These are phyloP conservation scores for Agrilus mali DNA, from an alignment of 2,888 invertebrate genomes.

Conservation along the genomic window DNA sequence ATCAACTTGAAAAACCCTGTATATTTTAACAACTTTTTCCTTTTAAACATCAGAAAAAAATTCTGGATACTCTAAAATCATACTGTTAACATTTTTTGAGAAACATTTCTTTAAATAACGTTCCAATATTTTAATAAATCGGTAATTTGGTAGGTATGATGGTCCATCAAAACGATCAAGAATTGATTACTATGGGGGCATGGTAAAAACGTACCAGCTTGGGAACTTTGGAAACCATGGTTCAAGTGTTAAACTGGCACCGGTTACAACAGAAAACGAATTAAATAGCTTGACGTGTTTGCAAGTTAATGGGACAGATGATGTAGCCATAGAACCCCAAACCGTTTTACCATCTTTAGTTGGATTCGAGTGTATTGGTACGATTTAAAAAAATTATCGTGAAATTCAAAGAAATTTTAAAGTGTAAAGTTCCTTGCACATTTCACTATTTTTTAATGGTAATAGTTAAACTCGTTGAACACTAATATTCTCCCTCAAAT, in stretches of 20 bases:
- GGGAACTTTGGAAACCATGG: constrained; percentile 50
- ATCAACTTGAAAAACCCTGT: too few species aligned
- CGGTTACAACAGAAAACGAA: constrained; percentile 64
- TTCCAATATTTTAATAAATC: too few species aligned
- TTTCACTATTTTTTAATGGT: too few species aligned
- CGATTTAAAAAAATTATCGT: background rate
- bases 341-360: constrained; percentile 69
- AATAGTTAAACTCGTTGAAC: too few species aligned
- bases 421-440: too few species aligned
- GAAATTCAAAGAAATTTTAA: too few species aligned
- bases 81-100: too few species aligned
- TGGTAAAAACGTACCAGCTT: constrained; percentile 87
- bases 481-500: too few species aligned
- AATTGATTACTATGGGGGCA: constrained; percentile 89
- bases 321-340: constrained; percentile 52
- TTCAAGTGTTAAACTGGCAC: constrained; percentile 68
- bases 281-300: constrained; percentile 67
- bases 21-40: too few species aligned
- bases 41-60: too few species aligned
- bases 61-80: too few species aligned
- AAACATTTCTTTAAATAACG: too few species aligned
- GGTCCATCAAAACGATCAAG: constrained; percentile 60
- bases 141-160: constrained; percentile 48
- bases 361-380: constrained; percentile 54
- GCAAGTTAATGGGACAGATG: constrained; percentile 64